These are phyloP conservation scores for Rhodinocichla rosea DNA, from an alignment of 2,113 vertebrate genomes.

Conservation along the genomic window DNA sequence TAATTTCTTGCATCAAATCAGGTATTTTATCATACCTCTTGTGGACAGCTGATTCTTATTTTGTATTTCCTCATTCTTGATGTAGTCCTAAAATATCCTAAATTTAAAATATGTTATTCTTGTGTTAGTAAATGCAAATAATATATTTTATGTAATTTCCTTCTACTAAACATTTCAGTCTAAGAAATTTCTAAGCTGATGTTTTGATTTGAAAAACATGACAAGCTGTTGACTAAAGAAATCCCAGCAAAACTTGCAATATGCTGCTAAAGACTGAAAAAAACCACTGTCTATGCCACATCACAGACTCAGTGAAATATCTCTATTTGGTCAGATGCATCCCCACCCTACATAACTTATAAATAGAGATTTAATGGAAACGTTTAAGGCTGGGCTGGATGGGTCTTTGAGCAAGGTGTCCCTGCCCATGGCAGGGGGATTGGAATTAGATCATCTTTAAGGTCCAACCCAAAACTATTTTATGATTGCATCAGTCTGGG, in stretches of 20 bases:
- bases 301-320: not conserved
- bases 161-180: not conserved
- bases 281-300: fast-evolving
- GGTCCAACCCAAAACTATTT: not conserved
- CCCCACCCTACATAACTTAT: fast-evolving
- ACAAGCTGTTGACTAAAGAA: not conserved
- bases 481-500: not conserved
- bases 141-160: not conserved
- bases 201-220: not conserved
- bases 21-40: not conserved
- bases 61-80: not conserved
- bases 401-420: not conserved
- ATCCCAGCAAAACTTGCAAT: not conserved
- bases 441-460: not conserved
- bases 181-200: not conserved
- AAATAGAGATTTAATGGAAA: not conserved
- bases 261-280: not conserved
- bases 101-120: not conserved
- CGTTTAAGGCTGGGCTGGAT: not conserved
- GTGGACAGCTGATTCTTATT: not conserved
- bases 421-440: fast-evolving
- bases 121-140: not conserved
- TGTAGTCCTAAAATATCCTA: not conserved
- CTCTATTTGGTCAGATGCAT: not conserved
- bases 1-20: not conserved